Evolutionary conservation across 2,888 invertebrate species (phyloP), one percentile per base, ranked within the genome.

Genomic region (Agrotis ipsilon): DNA sequence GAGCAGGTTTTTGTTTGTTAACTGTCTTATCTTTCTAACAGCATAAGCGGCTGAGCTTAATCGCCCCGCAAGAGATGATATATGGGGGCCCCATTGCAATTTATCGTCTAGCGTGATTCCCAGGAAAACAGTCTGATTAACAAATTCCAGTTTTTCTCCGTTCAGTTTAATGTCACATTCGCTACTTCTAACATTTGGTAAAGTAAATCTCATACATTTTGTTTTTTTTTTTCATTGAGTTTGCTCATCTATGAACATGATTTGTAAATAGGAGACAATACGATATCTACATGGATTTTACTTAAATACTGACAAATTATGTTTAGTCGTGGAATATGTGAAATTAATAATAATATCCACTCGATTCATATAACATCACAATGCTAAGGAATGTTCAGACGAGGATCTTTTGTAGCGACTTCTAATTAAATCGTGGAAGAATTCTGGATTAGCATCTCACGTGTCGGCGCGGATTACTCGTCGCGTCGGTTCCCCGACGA

Each of bases 381-480:
- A 70, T 66, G 46, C 67, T 72, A 39, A 70, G 69, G 51, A 51
- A 54, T 63, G 54, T 68, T 73, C 59, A 63, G 54, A 68, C 57
- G 39, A 52, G 43, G 24, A 68, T 62, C 64, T 73, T 68, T 72
- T 75, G 82, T 72, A 58, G 64, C 58, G 59, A 74, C 62, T 69
- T 78, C 67, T 80, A 82, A 82, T 83, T 78, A 80, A 80, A 80
- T 77, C 70, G 73, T 52, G 77, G 76, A 83, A 83, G 82, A 83
- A 83, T 82, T 82, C 72, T 21, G 74, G 78, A 78, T 82, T 82
- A 80, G 77, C 79, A 72, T 73, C 67, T 74, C 71, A 66, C 71
- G 72, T 69, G 73, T 74, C 68, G 54, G 52, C 64, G 71, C 32
- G 71, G 76, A 80, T 80, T 82, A 78, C 66, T 67, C 73, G 67